Base-by-base conservation (phyloP, 2,888 invertebrate genomes). In the Zootermopsis nevadensis region DNA sequence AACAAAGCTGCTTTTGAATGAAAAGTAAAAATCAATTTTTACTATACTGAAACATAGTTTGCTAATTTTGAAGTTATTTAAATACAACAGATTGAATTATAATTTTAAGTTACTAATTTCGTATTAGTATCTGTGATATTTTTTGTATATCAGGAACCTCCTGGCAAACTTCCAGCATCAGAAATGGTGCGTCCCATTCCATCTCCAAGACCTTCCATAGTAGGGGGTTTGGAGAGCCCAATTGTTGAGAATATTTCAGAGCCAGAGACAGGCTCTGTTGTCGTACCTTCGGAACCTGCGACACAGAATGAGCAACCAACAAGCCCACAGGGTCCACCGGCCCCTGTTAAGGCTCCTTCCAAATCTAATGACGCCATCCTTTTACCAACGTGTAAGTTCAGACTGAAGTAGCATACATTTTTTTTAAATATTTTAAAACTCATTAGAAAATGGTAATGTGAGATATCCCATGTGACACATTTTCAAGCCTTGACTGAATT, bases 161-260 rank as follows among this genome's bases (percentile, higher is more conserved):
- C 31, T 4, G 35, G 42, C 19, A 74, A 74, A 74, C 74, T 74
- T 22, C 27, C 74, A 15, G 27, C 27, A 7, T n/a, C 74, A n/a
- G 74, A 74, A 35, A 24, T 35, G 24, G 10, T 35, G 24, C 74
- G 38, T 38, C n/a, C 38, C 2, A 55, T 38, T 30, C 38, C 67
- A 31, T 60, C 66, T 10, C 80, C 80, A 35, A 31, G 80, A 67
- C 53, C 85, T n/a, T 81, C 84, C 80, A 72, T 83, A 30, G 82
- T 85, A 84, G 15, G 86, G 89, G 15, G 86, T 89, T 84, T 86
- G 83, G 33, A 66, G 38, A 38, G 83, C 81, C 53, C 82, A 77
- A 66, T 84, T 83, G 2, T 83, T 84, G n/a, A 85, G 76, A 76
- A 72, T 48, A 24, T 69, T 7, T n/a, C 74, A 38, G 80, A 67